phyloP scores from a whole-genome alignment of 1,140 invertebrate genomes.

The Pentalonia nigronervosa region DNA sequence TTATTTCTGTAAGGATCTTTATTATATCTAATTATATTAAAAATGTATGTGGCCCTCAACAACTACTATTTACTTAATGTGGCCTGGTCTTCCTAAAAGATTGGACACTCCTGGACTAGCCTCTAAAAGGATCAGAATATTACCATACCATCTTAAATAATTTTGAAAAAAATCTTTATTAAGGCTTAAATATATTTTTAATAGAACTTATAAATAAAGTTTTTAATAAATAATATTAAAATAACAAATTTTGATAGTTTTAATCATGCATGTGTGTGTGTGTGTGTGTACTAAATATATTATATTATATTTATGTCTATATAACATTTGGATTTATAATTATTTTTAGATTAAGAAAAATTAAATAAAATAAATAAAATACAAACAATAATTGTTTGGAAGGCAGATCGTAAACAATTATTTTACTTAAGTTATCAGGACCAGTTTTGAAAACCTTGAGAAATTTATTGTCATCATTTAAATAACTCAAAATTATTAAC shows the following conservation, averaged over 20 bases:
- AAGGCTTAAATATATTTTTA: not conserved
- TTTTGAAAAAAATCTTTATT: not conserved
- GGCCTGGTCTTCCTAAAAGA: too few relatives aligned
- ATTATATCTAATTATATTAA: too few relatives aligned
- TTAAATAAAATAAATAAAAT: not conserved
- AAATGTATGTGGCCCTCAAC: too few relatives aligned
- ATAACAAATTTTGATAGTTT: not conserved
- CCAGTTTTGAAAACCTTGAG: not conserved
- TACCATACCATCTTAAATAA: too few relatives aligned
- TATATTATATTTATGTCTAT: not conserved
- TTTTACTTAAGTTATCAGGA: slow-evolving; percentile 3
- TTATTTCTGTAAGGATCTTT: too few relatives aligned
- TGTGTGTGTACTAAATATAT: too few relatives aligned
- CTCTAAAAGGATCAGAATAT: not conserved
- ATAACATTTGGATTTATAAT: not conserved
- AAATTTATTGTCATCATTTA: not conserved
- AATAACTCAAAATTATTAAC: not conserved
- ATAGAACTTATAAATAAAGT: not conserved
- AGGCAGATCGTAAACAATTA: not conserved
- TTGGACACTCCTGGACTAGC: too few relatives aligned
- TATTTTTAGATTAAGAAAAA: not conserved
- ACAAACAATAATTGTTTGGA: not conserved
- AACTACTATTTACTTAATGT: too few relatives aligned
- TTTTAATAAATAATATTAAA: not conserved
- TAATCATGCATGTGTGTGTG: not conserved